phyloP scores from a whole-genome alignment of 1,140 invertebrate species.

The Mya arenaria region DNA sequence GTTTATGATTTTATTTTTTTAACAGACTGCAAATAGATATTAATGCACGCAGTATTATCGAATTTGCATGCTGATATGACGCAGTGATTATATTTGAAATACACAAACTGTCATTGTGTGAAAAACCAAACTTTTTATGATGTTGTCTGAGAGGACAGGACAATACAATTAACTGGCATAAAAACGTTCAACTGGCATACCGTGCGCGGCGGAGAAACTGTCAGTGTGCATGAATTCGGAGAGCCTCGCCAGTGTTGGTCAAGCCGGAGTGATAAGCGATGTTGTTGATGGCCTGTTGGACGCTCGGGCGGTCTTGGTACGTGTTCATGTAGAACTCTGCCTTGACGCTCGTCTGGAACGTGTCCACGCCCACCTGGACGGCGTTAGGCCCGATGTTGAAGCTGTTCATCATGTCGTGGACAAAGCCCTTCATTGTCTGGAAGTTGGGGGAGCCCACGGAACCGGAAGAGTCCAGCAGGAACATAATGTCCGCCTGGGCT shows the following conservation, averaged over 20 bases:
- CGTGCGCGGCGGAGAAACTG: constrained; percentile 59
- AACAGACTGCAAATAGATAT: no score
- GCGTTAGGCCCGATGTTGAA: constrained; percentile 58
- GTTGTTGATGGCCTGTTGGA: constrained; percentile 62
- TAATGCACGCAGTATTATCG: no score
- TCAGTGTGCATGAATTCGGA: constrained; percentile 55
- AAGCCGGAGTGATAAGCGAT: constrained; percentile 62
- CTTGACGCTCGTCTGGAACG: constrained; percentile 58
- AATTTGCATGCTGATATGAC: no score
- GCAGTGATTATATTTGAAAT: no score
- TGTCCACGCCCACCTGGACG: constrained; percentile 63
- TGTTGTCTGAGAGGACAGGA: no score
- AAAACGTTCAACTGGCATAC: no score
- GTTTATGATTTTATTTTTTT: no score
- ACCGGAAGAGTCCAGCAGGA: constrained; percentile 71
- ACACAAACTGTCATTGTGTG: no score
- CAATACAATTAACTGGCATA: no score
- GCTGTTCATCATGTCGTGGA: constrained; percentile 60
- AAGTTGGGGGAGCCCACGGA: constrained; percentile 69
- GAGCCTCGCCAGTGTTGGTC: constrained; percentile 63
- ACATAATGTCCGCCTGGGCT: constrained; percentile 68
- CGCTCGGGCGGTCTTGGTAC: constrained; percentile 46
- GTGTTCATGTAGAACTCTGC: constrained; percentile 71
- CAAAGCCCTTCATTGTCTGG: constrained; percentile 63
- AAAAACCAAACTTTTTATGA: no score